Percentiles rank a stretch among this genome's conserved stretches.
These are phyloP conservation scores for Oikopleura vanhoeffeni DNA, from an alignment of 23 tunicate species.

Conservation along the genomic window DNA sequence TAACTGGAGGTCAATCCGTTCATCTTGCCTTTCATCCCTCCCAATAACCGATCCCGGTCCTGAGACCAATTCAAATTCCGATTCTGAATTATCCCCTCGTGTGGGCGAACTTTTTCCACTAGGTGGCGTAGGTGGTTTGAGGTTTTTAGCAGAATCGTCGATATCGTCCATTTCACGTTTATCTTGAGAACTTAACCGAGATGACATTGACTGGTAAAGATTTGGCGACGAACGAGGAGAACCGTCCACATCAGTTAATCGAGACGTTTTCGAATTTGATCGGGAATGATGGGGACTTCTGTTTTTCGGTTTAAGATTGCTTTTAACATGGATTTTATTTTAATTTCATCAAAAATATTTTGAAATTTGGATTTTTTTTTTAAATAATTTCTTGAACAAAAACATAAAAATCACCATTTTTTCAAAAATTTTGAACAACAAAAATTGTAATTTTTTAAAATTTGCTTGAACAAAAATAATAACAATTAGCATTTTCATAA, in stretches of 20 bases:
- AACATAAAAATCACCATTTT: too few species aligned
- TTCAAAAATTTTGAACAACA: too few species aligned
- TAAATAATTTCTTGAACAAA: too few species aligned
- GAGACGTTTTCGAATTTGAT: background rate
- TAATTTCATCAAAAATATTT: too few species aligned
- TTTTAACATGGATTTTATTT: too few species aligned
- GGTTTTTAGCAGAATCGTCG: background rate
- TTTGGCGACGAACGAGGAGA: background rate
- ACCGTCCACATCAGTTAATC: too few species aligned
- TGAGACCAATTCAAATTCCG: background rate
- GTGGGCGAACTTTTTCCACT: background rate
- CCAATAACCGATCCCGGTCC: background rate
- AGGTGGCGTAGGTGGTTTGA: slow-evolving; percentile 3
- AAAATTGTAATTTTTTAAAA: too few species aligned
- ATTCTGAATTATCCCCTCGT: background rate
- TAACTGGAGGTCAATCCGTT: background rate
- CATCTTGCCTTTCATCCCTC: background rate
- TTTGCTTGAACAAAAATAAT: too few species aligned
- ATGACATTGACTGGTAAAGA: background rate
- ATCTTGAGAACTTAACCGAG: background rate
- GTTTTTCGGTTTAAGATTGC: too few species aligned
- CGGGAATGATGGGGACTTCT: too few species aligned
- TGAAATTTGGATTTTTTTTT: too few species aligned
- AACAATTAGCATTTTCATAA: too few species aligned
- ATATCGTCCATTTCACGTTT: background rate